These are phyloP conservation scores for Morone chrysops DNA, from an alignment of 2,113 vertebrate species.

Conservation along the genomic window DNA sequence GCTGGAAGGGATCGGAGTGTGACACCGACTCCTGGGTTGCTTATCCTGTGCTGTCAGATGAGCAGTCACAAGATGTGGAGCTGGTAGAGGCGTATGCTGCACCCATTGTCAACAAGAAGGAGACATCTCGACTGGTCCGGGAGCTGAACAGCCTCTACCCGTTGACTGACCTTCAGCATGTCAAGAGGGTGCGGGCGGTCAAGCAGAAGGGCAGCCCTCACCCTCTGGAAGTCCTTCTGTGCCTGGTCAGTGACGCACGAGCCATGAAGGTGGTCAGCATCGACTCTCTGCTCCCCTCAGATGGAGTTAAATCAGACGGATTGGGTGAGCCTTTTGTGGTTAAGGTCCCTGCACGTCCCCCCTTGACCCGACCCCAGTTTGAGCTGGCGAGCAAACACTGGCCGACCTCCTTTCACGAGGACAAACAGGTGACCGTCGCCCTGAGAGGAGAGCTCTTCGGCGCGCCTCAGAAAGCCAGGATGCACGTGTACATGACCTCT, in stretches of 20 bases:
- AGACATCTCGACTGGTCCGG: constrained; percentile 86
- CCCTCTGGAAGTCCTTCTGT: constrained; percentile 87
- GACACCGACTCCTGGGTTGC: constrained; percentile 76
- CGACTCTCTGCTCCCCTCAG: constrained; percentile 72
- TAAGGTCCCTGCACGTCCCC: constrained; percentile 80
- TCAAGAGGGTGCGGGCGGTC: constrained; percentile 88
- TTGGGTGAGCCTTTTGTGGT: constrained; percentile 88
- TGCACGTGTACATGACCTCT: constrained; percentile 85
- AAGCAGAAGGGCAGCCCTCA: constrained; percentile 61
- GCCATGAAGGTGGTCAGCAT: constrained; percentile 20
- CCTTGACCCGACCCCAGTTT: constrained; percentile 89
- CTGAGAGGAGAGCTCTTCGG: constrained; percentile 84
- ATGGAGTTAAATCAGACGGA: constrained; percentile 60
- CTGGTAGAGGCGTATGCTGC: constrained; percentile 85
- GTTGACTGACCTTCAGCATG: constrained; percentile 80
- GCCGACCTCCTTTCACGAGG: constrained; percentile 91
- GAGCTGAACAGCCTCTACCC: constrained; percentile 82
- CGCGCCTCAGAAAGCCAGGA: constrained; percentile 70
- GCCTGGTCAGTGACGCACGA: constrained; percentile 73
- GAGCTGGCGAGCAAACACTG: constrained; percentile 86
- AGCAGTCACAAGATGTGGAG: constrained; percentile 79
- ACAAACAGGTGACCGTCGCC: constrained; percentile 83
- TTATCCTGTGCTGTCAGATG: constrained; percentile 88
- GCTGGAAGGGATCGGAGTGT: constrained; percentile 52
- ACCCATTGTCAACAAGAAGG: constrained; percentile 85